Conservation (phyloP, 2,888 invertebrate species). For the Octonoba sinensis region DNA sequence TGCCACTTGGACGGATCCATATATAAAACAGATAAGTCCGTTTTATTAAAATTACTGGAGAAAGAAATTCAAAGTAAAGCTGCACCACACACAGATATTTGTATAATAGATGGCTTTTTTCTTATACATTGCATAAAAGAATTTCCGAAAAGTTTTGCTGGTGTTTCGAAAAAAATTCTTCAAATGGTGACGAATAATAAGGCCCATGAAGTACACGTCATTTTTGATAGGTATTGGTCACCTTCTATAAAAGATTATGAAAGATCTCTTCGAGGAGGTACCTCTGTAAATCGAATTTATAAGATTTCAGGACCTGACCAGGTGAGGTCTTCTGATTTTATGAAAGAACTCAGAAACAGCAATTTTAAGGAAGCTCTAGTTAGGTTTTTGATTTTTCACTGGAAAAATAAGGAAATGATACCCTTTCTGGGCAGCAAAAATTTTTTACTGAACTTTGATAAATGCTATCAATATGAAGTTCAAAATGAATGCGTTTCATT, state of each 20-base stretch:
- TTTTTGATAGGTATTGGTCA: constrained; percentile 5
- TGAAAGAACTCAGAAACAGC: background rate
- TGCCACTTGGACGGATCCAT: background rate
- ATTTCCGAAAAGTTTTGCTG: background rate
- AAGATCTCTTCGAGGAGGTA: background rate
- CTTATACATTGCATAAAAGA: background rate
- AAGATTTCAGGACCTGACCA: background rate
- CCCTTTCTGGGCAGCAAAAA: too few species aligned
- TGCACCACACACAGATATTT: background rate
- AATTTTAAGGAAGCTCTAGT: background rate
- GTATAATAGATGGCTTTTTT: background rate
- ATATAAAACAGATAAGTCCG: background rate
- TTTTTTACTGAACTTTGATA: too few species aligned
- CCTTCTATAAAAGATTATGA: background rate
- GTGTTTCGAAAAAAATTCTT: background rate
- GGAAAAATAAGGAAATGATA: too few species aligned
- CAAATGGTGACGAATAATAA: background rate
- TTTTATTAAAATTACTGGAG: background rate
- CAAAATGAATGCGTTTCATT: background rate
- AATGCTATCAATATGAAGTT: background rate
- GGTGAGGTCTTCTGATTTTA: background rate
- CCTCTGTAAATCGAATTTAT: background rate
- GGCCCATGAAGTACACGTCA: background rate
- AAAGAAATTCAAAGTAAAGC: background rate
- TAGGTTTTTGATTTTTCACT: background rate